Evolutionary conservation across 1,140 invertebrate genomes (phyloP).

Genomic region (Drosophila pseudoananassae): DNA sequence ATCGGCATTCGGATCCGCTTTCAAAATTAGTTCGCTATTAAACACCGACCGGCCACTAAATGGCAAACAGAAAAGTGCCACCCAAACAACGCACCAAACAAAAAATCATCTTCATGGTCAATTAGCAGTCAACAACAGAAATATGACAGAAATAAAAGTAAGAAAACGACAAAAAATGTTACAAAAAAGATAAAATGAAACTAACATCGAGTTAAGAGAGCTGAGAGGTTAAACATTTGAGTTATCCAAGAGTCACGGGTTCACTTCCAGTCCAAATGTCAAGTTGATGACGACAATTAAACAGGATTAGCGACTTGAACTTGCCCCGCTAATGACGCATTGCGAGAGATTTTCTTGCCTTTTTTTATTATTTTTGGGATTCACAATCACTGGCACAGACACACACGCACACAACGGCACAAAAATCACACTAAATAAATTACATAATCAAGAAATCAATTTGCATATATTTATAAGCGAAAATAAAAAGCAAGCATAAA

Average conservation of each 20-base stretch:
- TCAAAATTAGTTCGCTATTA: conserved; percentile 78
- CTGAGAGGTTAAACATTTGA: conserved; percentile 44
- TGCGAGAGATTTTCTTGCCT: conserved; percentile 19
- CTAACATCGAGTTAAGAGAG: conserved; percentile 9
- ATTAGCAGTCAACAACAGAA: conserved; percentile 77
- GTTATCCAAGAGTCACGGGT: conserved; percentile 49
- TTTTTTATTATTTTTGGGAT: conserved; percentile 10
- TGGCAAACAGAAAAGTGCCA: conserved; percentile 73
- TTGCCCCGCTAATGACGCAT: conserved; percentile 54
- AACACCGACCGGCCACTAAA: conserved; percentile 61
- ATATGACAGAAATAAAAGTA: conserved; percentile 42
- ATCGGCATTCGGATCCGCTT: conserved; percentile 54
- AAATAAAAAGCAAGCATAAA: conserved; percentile 67
- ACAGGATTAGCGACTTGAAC: conserved; percentile 58
- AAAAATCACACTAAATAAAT: conserved; percentile 49
- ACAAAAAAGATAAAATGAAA: conserved; percentile 11
- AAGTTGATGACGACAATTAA: conserved; percentile 56
- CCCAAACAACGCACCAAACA: conserved; percentile 52
- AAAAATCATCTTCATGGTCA: conserved; percentile 68
- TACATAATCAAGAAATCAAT: conserved; percentile 71
- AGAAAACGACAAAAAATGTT: conserved; percentile 1
- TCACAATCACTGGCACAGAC: conserved; percentile 8
- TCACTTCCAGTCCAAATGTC: conserved; percentile 47
- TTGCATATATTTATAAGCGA: conserved; percentile 76
- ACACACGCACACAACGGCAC: not conserved